These are phyloP conservation scores for western clawed frog (Xenopus tropicalis) DNA, from an alignment of 2,113 vertebrate genomes.

Conservation along the genomic window DNA sequence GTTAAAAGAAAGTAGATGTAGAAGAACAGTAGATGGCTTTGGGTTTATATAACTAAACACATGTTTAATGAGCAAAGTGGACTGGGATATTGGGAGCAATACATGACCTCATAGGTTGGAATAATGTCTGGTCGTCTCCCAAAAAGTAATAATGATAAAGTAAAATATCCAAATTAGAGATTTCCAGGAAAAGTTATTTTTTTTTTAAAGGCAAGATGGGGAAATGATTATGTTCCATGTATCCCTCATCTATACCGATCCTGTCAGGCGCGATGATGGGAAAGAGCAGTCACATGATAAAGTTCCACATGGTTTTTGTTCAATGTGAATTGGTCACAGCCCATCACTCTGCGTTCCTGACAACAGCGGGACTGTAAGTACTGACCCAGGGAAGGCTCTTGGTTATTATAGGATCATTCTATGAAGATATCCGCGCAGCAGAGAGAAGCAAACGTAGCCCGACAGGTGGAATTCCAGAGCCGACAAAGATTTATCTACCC, in stretches of 20 bases:
- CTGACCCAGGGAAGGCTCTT: neutral
- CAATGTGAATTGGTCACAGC: neutral
- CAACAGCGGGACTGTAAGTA: neutral
- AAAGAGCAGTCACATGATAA: constrained; percentile 11
- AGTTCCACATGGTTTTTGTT: constrained; percentile 3
- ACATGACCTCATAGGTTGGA: too few species aligned
- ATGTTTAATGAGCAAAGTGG: too few species aligned
- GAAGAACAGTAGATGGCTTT: too few species aligned
- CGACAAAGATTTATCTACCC: neutral
- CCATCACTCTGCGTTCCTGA: neutral
- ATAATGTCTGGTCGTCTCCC: too few species aligned
- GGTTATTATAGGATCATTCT: neutral
- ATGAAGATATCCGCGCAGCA: constrained; percentile 13
- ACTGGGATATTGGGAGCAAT: too few species aligned
- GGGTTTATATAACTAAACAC: too few species aligned
- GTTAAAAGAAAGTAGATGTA: too few species aligned
- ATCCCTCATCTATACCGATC: neutral
- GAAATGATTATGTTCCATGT: neutral
- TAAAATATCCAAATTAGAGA: constrained; percentile 1
- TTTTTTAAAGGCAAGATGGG: neutral
- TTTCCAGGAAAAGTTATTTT: constrained; percentile 12
- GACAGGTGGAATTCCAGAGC: constrained; percentile 3
- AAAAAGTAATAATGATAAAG: neutral
- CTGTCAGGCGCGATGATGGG: neutral
- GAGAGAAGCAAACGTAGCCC: constrained; percentile 2